phyloP scores from a whole-genome alignment of 2,888 invertebrate genomes.

The Himalopsyche japonica region DNA sequence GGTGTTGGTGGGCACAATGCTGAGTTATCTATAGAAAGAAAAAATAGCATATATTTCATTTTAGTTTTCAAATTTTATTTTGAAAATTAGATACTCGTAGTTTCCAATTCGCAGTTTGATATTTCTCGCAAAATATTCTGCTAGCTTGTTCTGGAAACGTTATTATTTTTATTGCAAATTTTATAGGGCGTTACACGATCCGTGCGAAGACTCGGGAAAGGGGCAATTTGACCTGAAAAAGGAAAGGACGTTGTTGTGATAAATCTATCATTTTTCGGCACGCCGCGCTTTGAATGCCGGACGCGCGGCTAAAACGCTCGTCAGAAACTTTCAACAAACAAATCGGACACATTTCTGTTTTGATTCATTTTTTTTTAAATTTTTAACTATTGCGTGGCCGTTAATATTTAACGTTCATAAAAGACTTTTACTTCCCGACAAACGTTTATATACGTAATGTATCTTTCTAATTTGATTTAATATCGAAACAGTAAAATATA shows the following conservation, averaged over 20 bases:
- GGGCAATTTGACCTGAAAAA: background rate
- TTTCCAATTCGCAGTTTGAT: background rate
- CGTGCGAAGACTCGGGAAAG: background rate
- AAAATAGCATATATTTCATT: too few species aligned
- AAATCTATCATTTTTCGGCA: background rate
- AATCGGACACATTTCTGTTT: too few species aligned
- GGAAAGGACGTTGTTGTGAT: conserved; percentile 1
- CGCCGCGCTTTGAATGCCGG: background rate
- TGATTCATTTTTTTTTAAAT: too few species aligned
- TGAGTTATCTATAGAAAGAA: too few species aligned
- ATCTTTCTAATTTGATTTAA: too few species aligned
- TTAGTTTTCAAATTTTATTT: too few species aligned
- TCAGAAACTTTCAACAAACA: background rate
- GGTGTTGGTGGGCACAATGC: too few species aligned
- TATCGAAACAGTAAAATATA: too few species aligned
- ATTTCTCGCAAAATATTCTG: background rate
- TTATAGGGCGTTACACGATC: background rate
- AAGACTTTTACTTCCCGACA: too few species aligned
- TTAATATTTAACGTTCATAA: too few species aligned
- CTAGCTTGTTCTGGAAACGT: background rate
- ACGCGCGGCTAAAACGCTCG: background rate
- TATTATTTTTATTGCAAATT: background rate
- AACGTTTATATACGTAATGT: too few species aligned
- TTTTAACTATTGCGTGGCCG: too few species aligned
- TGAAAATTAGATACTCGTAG: background rate